Evolutionary conservation across 1,140 invertebrate genomes (phyloP).

Genomic region (Drosophila dunni): DNA sequence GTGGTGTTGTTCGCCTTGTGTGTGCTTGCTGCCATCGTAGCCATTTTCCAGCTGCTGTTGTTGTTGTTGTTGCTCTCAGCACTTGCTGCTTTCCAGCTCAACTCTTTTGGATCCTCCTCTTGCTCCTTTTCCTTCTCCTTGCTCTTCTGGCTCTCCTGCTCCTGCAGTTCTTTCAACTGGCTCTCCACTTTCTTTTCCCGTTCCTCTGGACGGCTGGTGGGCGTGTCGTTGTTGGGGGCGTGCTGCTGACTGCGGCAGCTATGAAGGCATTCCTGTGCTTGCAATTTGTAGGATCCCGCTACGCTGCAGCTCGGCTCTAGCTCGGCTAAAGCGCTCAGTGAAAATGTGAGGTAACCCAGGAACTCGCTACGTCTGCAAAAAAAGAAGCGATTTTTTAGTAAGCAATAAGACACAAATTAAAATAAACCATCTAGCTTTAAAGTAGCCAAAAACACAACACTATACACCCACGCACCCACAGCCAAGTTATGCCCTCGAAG

Average conservation of each 20-base stretch:
- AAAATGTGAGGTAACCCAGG: slow-evolving; percentile 92
- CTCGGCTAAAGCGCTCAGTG: slow-evolving; percentile 87
- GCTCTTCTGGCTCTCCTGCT: background rate
- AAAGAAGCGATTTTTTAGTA: background rate
- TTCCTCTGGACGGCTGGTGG: slow-evolving; percentile 25
- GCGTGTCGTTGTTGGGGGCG: slow-evolving; percentile 18
- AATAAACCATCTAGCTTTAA: no score
- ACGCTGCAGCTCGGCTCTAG: slow-evolving; percentile 85
- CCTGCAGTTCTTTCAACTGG: background rate
- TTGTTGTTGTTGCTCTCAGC: background rate
- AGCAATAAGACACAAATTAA: no score
- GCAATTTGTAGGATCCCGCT: slow-evolving; percentile 86
- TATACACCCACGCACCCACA: no score
- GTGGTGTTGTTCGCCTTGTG: slow-evolving; percentile 41
- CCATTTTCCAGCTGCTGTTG: slow-evolving; percentile 10
- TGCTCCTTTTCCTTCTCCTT: background rate
- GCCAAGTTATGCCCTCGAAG: no score
- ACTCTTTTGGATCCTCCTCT: background rate
- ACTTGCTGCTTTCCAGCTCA: background rate
- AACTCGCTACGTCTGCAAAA: slow-evolving; percentile 90
- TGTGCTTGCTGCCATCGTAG: slow-evolving; percentile 46
- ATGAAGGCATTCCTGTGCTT: slow-evolving; percentile 81
- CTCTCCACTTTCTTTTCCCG: background rate
- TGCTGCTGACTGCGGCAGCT: slow-evolving; percentile 50
- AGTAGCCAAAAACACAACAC: no score